Percentiles rank a stretch among this genome's conserved stretches.
phyloP scores from a whole-genome alignment of 1,140 invertebrate genomes.

The Fopius arisanus region DNA sequence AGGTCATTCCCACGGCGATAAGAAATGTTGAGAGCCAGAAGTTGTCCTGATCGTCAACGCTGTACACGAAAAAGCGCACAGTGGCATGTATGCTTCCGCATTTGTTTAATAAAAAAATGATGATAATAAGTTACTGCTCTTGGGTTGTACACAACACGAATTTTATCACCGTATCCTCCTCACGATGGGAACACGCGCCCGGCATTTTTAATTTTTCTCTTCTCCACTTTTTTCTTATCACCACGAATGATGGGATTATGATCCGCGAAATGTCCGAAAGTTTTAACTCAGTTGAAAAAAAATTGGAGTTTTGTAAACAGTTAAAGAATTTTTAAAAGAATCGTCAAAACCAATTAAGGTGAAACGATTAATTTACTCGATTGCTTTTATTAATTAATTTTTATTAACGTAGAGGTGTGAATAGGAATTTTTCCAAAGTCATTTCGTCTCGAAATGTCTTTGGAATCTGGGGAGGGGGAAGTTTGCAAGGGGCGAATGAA shows the following conservation, averaged over 20 bases:
- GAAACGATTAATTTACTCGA: no score
- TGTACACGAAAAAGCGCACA: conserved; percentile 4
- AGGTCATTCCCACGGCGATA: background rate
- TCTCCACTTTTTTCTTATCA: background rate
- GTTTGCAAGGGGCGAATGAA: no score
- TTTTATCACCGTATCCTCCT: conserved; percentile 32
- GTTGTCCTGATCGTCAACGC: conserved; percentile 8
- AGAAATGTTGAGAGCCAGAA: background rate
- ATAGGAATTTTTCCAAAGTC: no score
- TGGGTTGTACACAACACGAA: background rate
- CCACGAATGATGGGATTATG: background rate
- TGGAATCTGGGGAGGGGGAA: no score
- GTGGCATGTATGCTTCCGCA: conserved; percentile 13
- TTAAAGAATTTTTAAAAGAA: no score
- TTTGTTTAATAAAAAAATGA: conserved; percentile 28
- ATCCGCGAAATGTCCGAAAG: no score
- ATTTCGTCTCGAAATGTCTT: no score
- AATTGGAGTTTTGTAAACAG: no score
- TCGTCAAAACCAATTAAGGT: no score
- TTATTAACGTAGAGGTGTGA: no score
- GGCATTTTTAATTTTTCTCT: conserved; percentile 27
- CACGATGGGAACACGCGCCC: conserved; percentile 14
- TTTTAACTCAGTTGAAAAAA: background rate
- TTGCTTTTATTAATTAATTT: no score
- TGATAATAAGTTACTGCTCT: conserved; percentile 16